Percentiles rank a stretch among this genome's conserved stretches.
Evolutionary conservation across 1,140 invertebrate species (phyloP).

Genomic region (Daktulosphaira vitifoliae): DNA sequence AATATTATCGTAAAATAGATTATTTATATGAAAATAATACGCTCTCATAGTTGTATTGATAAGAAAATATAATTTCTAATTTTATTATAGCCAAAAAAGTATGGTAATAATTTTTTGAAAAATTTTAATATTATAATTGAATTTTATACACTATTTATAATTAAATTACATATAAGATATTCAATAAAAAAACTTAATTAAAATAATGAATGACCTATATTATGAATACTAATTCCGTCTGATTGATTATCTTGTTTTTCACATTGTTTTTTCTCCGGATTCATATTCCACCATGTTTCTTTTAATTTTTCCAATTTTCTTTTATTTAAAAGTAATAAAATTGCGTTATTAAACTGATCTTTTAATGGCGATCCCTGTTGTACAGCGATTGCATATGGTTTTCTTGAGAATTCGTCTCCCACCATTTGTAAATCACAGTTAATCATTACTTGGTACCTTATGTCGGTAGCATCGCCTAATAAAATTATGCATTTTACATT

Average conservation of each 20-base stretch:
- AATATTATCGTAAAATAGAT: too few species aligned
- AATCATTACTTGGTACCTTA: conserved; percentile 74
- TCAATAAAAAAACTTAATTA: too few species aligned
- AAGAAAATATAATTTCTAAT: too few species aligned
- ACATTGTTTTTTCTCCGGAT: conserved; percentile 67
- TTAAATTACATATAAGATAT: too few species aligned
- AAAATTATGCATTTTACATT: neutral
- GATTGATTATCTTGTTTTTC: conserved; percentile 83
- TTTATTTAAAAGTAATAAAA: conserved; percentile 85
- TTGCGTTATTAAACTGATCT: conserved; percentile 84
- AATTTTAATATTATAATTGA: too few species aligned
- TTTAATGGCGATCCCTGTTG: conserved; percentile 90
- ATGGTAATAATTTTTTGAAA: too few species aligned
- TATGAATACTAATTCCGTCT: conserved; percentile 93
- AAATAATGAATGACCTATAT: conserved; percentile 74
- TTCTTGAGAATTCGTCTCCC: conserved; percentile 92
- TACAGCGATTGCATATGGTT: conserved; percentile 92
- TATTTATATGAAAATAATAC: too few species aligned
- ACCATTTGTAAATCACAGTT: conserved; percentile 84
- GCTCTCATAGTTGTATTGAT: too few species aligned
- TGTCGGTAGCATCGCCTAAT: conserved; percentile 80
- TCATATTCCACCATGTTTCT: conserved; percentile 91
- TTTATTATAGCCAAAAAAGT: too few species aligned
- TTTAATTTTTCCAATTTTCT: conserved; percentile 85
- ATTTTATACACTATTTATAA: too few species aligned